phyloP scores from a whole-genome alignment of 2,797 vertebrate species.

The Xiphorhynchus erythropygius region DNA sequence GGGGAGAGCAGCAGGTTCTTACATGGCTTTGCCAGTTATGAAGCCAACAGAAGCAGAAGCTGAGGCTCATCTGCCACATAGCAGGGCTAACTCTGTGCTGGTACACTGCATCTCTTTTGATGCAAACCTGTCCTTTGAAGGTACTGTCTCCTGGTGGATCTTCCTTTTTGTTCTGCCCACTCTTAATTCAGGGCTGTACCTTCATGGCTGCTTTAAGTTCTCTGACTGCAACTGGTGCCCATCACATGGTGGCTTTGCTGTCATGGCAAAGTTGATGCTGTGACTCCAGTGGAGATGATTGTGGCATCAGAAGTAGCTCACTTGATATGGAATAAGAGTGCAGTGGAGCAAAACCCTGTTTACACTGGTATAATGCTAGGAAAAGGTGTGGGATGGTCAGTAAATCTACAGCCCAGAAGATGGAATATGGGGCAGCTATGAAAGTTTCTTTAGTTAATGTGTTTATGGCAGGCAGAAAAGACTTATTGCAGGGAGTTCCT shows the following conservation, averaged over 20 bases:
- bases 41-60: neutral
- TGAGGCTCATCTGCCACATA: fast-evolving
- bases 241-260: fast-evolving
- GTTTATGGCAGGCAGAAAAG: neutral
- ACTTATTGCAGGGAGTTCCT: neutral
- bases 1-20: neutral
- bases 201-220: neutral
- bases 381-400: fast-evolving
- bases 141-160: neutral
- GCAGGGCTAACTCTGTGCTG: neutral
- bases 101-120: neutral
- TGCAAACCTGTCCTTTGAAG: neutral
- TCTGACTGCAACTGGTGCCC: neutral
- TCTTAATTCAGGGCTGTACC: neutral
- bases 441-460: neutral
- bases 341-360: neutral
- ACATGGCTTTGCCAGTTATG: neutral
- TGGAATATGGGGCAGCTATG: neutral
- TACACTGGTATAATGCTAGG: neutral
- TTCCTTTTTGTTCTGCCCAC: neutral
- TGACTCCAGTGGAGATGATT: neutral
- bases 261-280: neutral
- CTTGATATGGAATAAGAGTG: neutral
- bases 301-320: neutral
- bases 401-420: neutral